Base-by-base conservation (phyloP, 2,797 vertebrate genomes). In the Gymnodraco acuticeps region DNA sequence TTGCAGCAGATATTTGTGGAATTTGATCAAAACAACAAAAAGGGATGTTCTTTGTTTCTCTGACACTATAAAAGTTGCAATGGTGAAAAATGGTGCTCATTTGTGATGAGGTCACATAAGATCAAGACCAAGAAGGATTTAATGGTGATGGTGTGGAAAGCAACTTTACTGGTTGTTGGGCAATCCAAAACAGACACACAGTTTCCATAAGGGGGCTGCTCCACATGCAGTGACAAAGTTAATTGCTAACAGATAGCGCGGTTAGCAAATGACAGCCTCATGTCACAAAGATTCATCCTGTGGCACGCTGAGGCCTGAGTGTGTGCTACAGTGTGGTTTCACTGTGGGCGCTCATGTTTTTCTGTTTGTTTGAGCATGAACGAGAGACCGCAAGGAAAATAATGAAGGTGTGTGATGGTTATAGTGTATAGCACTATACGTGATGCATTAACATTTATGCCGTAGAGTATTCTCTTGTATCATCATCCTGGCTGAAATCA, bases 231-330 rank as follows among this genome's bases (percentile, higher is more conserved):
- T 77, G 78, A 87, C 87, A 77, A 3, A 66, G 82, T 80, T 90
- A 81, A 92, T 83, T 68, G 62, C 60, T 77, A 80, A 78, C 88
- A 93, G 87, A 85, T 58, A 64, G 20, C 51, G 77, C 2, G 75
- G 83, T 84, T 87, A 54, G 58, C 54, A 82, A 77, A 90, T 76
- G 80, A 84, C 73, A 81, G 78, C 51, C 77, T 82, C 70, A 14
- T 85, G 89, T 83, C 78, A 77, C 76, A 70, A 64, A 65, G 54
- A 75, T 68, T 67, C 80, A 81, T 83, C 50, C 5, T 77, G 80
- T 58, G 80, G 65, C 69, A 60, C 50, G 20, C 56, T 73, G 70
- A 83, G 56, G 78, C 41, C 78, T 59, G 65, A 73, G 43, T 68
- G 64, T 51, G 62, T 42, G 73, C 70, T 3, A 45, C 12, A 65